These are phyloP conservation scores for Anarhynchus alexandrinus DNA, from an alignment of 2,113 vertebrate species.

Conservation along the genomic window DNA sequence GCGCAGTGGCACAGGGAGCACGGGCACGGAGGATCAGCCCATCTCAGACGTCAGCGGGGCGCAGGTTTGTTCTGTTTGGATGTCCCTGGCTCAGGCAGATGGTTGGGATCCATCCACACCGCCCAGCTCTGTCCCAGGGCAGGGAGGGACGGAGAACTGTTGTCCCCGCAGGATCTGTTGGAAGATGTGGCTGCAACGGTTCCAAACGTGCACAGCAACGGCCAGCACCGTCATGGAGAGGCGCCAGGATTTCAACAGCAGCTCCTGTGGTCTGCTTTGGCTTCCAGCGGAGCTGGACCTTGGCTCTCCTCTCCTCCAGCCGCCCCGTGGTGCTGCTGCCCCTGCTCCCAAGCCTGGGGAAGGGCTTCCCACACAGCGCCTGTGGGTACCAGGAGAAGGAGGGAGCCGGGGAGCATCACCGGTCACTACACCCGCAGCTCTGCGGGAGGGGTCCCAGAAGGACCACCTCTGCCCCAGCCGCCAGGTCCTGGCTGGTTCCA, in stretches of 20 bases:
- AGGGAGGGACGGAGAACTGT: background rate
- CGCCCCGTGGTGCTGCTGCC: background rate
- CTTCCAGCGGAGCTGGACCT: background rate
- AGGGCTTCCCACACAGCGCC: fast-evolving
- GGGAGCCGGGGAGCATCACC: fast-evolving
- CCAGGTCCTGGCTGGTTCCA: background rate
- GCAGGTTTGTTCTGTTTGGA: background rate
- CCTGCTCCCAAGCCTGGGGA: background rate
- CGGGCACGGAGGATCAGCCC: fast-evolving
- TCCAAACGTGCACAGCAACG: background rate
- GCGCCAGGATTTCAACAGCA: background rate
- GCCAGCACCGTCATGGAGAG: background rate
- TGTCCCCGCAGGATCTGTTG: background rate
- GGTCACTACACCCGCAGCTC: background rate
- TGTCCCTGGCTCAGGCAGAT: background rate
- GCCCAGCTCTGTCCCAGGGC: background rate
- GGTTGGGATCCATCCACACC: background rate
- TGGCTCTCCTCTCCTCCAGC: background rate
- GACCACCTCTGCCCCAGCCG: background rate
- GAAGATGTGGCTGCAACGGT: background rate
- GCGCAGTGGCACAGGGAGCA: fast-evolving
- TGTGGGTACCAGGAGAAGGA: fast-evolving
- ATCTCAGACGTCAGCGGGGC: background rate
- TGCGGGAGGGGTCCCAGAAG: background rate
- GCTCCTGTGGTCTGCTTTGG: background rate